Conservation (phyloP, 2,797 vertebrate genomes). For the Monodelphis domestica region DNA sequence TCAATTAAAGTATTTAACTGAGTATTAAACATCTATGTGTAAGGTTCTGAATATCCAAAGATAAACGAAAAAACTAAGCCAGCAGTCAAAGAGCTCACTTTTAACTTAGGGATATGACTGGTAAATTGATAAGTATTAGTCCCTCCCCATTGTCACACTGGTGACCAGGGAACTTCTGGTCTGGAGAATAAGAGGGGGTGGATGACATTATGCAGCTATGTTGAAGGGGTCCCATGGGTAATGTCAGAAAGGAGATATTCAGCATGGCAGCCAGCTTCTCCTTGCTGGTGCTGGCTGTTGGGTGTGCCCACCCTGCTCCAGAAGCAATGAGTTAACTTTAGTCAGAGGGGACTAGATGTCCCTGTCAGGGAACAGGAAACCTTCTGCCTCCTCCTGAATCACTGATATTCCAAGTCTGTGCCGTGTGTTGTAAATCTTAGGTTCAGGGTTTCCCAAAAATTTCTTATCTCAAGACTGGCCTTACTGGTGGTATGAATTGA, state of each 20-base stretch:
- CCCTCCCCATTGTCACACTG: not conserved
- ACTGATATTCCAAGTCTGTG: not conserved
- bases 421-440: not conserved
- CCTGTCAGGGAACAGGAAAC: not conserved
- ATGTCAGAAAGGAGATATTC: not conserved
- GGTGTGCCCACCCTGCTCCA: not conserved
- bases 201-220: not conserved
- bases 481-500: not conserved
- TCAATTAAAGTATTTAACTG: no score
- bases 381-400: not conserved
- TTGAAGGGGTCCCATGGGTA: no score
- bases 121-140: not conserved
- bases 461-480: not conserved
- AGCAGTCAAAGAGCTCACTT: not conserved
- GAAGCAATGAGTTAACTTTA: not conserved
- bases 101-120: no score
- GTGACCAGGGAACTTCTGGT: not conserved
- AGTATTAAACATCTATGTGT: not conserved
- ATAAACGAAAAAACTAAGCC: not conserved
- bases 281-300: not conserved
- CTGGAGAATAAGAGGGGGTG: not conserved
- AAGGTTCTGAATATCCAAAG: not conserved
- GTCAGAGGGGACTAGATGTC: not conserved
- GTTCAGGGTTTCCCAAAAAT: not conserved
- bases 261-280: not conserved